Base-by-base conservation (phyloP, 2,113 vertebrate genomes). In the Protobothrops mucrosquamatus region DNA sequence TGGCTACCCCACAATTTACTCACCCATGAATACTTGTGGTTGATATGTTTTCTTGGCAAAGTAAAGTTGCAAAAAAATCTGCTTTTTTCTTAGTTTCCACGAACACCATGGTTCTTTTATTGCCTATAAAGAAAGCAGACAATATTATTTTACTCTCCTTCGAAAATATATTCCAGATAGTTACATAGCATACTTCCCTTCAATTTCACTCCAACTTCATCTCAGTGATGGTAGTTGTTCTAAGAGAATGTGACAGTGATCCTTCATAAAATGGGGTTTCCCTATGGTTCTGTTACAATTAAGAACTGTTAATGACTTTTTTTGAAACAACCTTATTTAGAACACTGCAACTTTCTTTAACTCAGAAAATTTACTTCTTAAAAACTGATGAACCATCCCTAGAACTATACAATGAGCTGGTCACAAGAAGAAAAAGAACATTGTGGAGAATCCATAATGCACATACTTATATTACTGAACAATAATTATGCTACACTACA, bases 11-110 rank as follows among this genome's bases (percentile, higher is more conserved):
- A 20, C 54, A 24, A 87, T 88, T 59, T 4, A 95, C 96, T 94
- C 92, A 99, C 99, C 99, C 99, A 12, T 99, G 99, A 94, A 99
- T 99, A 96, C 99, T 99, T 94, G 99, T 99, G 26, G 99, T 98
- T 15, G 98, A 56, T 94, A 99, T 97, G 1, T 98, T 98, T 97
- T 99, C 98, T 96, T 99, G 99, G 97, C 99, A 99, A 95, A 99
- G 97, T 94, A 98, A 98, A 0, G 98, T 96, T 46, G 99, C 99
- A 92, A 99, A 98, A 64, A 99, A 99, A 95, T 99, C 99, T 2
- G 99, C 98, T 93, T 98, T 98, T 93, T 98, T 98, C 97, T 99
- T 99, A 54, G 98, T 99, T 95, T 98, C 98, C 24, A 99, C 99
- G 93, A 99, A 99, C 20, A 99, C 98, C 98, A 99, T 97, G 24